A percentile compares a stretch with the other conserved stretches of the same genome.
Conservation (phyloP, 2,888 invertebrate genomes). For the Diploptera punctata region DNA sequence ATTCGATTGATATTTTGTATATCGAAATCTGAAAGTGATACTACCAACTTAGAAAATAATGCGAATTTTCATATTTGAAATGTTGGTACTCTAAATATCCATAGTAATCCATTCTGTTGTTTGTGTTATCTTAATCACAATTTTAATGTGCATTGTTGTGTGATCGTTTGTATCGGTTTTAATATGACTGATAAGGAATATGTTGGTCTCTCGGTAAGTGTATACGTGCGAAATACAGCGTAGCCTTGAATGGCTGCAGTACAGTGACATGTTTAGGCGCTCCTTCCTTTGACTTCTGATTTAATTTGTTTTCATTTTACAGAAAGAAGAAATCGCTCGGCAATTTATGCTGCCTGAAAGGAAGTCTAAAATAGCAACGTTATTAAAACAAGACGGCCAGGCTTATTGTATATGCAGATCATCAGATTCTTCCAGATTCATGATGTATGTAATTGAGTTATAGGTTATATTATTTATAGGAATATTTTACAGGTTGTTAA, state of each 20-base stretch:
- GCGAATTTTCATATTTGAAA: too few relatives aligned
- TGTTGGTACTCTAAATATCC: too few relatives aligned
- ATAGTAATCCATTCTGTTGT: too few relatives aligned
- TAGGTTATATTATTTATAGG: too few relatives aligned
- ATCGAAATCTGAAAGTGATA: too few relatives aligned
- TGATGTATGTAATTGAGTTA: slow-evolving; percentile 89
- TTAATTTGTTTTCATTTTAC: slow-evolving; percentile 35
- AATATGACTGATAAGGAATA: slow-evolving; percentile 43
- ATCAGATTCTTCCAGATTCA: slow-evolving; percentile 92
- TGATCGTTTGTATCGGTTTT: neutral
- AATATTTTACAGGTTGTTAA: too few relatives aligned
- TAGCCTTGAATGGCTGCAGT: too few relatives aligned
- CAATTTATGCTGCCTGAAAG: slow-evolving; percentile 89
- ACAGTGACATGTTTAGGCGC: too few relatives aligned
- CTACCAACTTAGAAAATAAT: too few relatives aligned
- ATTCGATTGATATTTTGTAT: too few relatives aligned
- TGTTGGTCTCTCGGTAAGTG: slow-evolving; percentile 43
- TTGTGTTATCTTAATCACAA: neutral
- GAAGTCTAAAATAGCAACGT: slow-evolving; percentile 87
- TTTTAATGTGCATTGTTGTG: neutral
- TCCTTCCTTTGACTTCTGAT: too few relatives aligned
- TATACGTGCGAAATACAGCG: too few relatives aligned
- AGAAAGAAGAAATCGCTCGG: slow-evolving; percentile 89
- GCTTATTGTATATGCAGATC: slow-evolving; percentile 95
- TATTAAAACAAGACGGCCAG: slow-evolving; percentile 88